Percentiles rank a stretch among this genome's conserved stretches.
Conservation (phyloP, 1,140 invertebrate genomes). For the Acromyrmex heyeri region DNA sequence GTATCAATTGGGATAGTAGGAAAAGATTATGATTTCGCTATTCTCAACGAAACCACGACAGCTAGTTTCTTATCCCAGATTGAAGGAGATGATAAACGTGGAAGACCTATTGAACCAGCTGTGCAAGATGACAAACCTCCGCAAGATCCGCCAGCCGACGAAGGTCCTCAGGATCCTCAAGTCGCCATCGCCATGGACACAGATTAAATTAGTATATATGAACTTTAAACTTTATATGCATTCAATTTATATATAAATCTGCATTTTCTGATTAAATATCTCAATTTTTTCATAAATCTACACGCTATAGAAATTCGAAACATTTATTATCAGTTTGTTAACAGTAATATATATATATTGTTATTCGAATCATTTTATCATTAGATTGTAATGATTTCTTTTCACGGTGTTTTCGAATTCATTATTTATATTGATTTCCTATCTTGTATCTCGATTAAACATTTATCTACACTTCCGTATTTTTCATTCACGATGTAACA, state of each 20-base stretch:
- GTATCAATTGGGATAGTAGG: slow-evolving; percentile 97
- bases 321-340: slow-evolving; percentile 14
- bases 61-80: slow-evolving; percentile 90
- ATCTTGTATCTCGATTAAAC: slow-evolving; percentile 26
- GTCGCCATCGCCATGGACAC: slow-evolving; percentile 88
- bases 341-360: not conserved
- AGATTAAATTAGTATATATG: slow-evolving; percentile 82
- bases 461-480: not conserved
- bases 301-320: not conserved
- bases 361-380: not conserved
- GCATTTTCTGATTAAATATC: slow-evolving; percentile 63
- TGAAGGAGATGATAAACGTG: slow-evolving; percentile 91
- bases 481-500: not conserved
- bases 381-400: slow-evolving; percentile 13
- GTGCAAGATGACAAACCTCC: slow-evolving; percentile 82
- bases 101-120: slow-evolving; percentile 85
- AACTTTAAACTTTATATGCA: slow-evolving; percentile 40
- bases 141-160: slow-evolving; percentile 84
- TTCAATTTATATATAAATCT: slow-evolving; percentile 53
- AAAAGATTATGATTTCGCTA: slow-evolving; percentile 92
- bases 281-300: slow-evolving; percentile 54
- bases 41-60: slow-evolving; percentile 93
- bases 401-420: not conserved
- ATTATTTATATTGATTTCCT: slow-evolving; percentile 37
- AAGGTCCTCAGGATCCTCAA: slow-evolving; percentile 85